Base-by-base conservation (phyloP, 2,113 vertebrate species). In the Lichenostomus cassidix region DNA sequence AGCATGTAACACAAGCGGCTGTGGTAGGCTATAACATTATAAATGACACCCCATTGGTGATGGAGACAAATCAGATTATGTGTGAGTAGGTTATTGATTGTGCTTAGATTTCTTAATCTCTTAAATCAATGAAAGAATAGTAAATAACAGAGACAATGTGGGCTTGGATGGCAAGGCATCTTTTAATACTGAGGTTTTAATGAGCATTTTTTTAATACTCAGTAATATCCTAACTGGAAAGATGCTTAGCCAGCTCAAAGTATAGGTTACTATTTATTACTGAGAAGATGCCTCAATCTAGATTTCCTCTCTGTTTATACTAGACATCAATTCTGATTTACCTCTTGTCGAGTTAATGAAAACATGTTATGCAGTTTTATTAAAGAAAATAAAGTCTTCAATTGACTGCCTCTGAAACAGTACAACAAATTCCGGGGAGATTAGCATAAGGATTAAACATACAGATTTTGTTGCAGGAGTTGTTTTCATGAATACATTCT, bases 391-490 rank as follows among this genome's bases (percentile, higher is more conserved):
- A 90, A 94, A 89, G 78, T 86, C 90, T 88, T 95, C 93, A 96
- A 19, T 49, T 91, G 78, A 86, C 86, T 92, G 69, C 59, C 81
- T 93, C 49, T 95, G 93, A 95, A 92, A 93, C 29, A 93, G 78
- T 84, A 79, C 78, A 88, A 87, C 87, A 95, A 91, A 94, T 94
- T 84, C 89, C 83, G 68, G 90, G 74, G 33, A 93, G 89, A 92
- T 96, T 97, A 97, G 63, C 92, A 92, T 85, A 94, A 94, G 90
- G 94, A 94, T 89, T 97, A 94, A 96, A 86, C 83, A 87, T 95
- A 95, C 96, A 96, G 92, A 97, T 97, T 97, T 97, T 75, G 84
- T 96, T 96, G 84, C 92, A 96, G 90, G 95, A 95, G 93, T 87
- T 97, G 95, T 95, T 97, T 96, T 95, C 87, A 89, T 96, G 95